A percentile compares a stretch with the other conserved stretches of the same genome.
Conservation (phyloP, 1,140 invertebrate genomes). For the Heliconius eleuchia region DNA sequence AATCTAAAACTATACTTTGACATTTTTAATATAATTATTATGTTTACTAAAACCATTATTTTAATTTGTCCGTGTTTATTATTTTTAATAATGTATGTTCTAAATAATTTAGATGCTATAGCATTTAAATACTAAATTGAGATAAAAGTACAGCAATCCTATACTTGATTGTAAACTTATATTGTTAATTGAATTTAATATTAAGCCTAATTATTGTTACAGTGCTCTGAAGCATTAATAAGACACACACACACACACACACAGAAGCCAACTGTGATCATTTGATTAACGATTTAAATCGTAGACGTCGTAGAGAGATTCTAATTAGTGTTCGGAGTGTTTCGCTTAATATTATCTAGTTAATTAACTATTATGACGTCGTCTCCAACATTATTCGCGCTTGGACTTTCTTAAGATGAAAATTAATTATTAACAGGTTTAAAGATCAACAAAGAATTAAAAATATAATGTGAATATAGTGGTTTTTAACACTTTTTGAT, state of each 20-base stretch:
- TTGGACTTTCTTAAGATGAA: neutral
- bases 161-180: too few relatives aligned
- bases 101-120: too few relatives aligned
- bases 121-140: too few relatives aligned
- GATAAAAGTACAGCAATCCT: too few relatives aligned
- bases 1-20: too few relatives aligned
- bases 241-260: neutral
- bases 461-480: neutral
- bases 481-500: too few relatives aligned
- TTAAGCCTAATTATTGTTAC: conserved; percentile 19
- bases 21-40: too few relatives aligned
- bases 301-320: conserved; percentile 7
- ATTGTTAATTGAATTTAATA: conserved; percentile 9
- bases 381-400: neutral
- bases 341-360: neutral
- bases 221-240: conserved; percentile 21
- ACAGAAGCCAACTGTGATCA: conserved; percentile 5
- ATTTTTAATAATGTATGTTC: too few relatives aligned
- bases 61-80: too few relatives aligned
- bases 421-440: neutral
- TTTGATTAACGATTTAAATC: conserved; percentile 28
- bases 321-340: neutral
- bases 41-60: too few relatives aligned
- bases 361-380: neutral
- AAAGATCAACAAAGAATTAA: neutral